These are phyloP conservation scores for Osedax fenrisi DNA, from an alignment of 2,888 invertebrate genomes.

Conservation along the genomic window DNA sequence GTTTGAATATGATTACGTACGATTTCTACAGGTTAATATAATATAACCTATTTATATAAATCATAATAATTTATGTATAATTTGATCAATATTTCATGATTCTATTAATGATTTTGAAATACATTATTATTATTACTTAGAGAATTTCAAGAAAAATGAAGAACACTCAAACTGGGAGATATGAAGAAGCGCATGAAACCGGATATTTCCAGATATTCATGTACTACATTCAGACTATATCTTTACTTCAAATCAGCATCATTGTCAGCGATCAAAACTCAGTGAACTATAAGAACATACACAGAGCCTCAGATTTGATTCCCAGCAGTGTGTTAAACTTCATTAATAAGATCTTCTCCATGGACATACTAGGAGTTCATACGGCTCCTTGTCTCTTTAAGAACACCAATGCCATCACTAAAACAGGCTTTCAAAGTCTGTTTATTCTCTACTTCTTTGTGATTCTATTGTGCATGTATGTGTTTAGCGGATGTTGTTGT, in stretches of 20 bases:
- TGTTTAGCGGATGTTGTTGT: slow-evolving; percentile 20
- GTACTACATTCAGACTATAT: slow-evolving; percentile 33
- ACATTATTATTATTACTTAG: too few relatives aligned
- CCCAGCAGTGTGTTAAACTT: not conserved
- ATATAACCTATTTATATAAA: too few relatives aligned
- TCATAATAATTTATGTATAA: too few relatives aligned
- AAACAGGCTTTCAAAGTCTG: not conserved
- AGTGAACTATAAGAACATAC: not conserved
- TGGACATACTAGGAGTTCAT: not conserved
- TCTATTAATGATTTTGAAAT: too few relatives aligned
- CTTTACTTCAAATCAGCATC: slow-evolving; percentile 24
- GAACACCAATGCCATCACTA: not conserved
- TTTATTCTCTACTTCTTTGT: slow-evolving; percentile 21
- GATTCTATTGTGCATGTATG: slow-evolving; percentile 14
- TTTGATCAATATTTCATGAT: too few relatives aligned
- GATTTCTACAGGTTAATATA: not conserved
- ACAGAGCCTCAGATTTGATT: slow-evolving; percentile 3
- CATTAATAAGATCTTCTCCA: not conserved
- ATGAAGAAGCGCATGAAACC: not conserved
- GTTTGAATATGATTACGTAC: slow-evolving; percentile 28
- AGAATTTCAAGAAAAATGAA: too few relatives aligned
- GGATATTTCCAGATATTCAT: slow-evolving; percentile 34
- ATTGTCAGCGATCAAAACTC: not conserved
- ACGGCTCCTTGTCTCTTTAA: not conserved
- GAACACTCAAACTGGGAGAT: not conserved